Base-by-base conservation (phyloP, 2,797 vertebrate genomes). In the Silurus aristotelis region DNA sequence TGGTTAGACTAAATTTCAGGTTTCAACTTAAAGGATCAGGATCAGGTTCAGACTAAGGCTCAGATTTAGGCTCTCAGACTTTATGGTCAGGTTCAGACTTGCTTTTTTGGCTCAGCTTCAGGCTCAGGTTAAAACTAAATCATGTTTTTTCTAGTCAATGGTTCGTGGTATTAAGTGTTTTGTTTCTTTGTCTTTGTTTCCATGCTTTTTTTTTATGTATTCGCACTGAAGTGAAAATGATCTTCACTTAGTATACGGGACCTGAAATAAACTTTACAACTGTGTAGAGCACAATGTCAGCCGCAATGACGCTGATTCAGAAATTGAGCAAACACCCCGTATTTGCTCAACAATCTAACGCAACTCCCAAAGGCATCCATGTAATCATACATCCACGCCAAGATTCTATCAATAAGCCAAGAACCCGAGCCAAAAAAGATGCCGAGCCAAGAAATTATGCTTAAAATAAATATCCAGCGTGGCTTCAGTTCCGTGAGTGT, bases 371-470 rank as follows among this genome's bases (percentile, higher is more conserved):
- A 86, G 71, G 64, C 52, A 75, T 58, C 60, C 84, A 85, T 82
- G 46, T 61, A 19, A 75, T 86, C 72, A 71, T 87, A 89, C 85
- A 84, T 83, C 90, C 71, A 73, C 85, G 86, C 83, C 85, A 86
- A 80, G 78, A 86, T 86, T 87, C 86, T 77, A 83, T 72, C 70
- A 80, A 80, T 87, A 66, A 87, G 12, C 76, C 77, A 80, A 83
- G 60, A 79, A 43, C 22, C 68, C 55, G 70, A 84, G 79, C 77
- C 63, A 73, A 78, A 83, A 82, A 81, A 19, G 10, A 48, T 1
- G n/a, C 80, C 31, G 56, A 78, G 75, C 78, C 71, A 81, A 80
- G 58, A 75, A 60, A 81, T 64, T 17, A 56, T 83, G 48, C 77
- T 88, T 80, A 75, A 85, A 83, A 86, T 80, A 87, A 87, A 90